Percentiles rank a stretch among this genome's conserved stretches.
Evolutionary conservation across 2,113 vertebrate genomes (phyloP).

Genomic region (Albula goreensis): DNA sequence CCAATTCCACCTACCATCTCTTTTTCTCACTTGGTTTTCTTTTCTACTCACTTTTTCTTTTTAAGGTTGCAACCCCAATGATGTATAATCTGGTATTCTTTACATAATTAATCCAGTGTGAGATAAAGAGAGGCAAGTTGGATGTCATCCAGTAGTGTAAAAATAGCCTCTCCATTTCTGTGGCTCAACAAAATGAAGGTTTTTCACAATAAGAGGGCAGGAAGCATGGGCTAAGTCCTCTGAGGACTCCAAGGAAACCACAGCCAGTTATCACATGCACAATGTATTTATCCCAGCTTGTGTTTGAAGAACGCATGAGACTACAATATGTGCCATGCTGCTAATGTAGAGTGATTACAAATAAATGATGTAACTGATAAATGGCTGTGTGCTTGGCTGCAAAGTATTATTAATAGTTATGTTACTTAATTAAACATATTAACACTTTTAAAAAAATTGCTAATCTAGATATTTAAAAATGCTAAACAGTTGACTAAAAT

Average conservation of each 20-base stretch:
- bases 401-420: conserved; percentile 72
- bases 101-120: conserved; percentile 84
- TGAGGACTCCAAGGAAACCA: background rate
- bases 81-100: conserved; percentile 80
- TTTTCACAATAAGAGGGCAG: conserved; percentile 68
- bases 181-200: conserved; percentile 49
- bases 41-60: conserved; percentile 51
- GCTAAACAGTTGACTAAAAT: too few relatives aligned
- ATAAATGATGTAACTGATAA: too few relatives aligned
- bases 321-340: conserved; percentile 32
- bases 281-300: conserved; percentile 81
- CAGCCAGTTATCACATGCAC: conserved; percentile 74
- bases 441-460: too few relatives aligned
- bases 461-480: too few relatives aligned
- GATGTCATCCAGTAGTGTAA: conserved; percentile 75
- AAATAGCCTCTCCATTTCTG: conserved; percentile 78
- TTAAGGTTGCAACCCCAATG: conserved; percentile 78
- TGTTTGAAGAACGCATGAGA: conserved; percentile 68
- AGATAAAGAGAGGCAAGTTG: conserved; percentile 67
- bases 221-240: conserved; percentile 65
- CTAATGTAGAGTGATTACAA: background rate
- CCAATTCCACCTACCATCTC: background rate
- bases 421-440: conserved; percentile 73
- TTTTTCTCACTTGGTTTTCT: conserved; percentile 38
- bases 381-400: background rate